Evolutionary conservation across 1,140 invertebrate genomes (phyloP).

Genomic region (Gryon sp.): DNA sequence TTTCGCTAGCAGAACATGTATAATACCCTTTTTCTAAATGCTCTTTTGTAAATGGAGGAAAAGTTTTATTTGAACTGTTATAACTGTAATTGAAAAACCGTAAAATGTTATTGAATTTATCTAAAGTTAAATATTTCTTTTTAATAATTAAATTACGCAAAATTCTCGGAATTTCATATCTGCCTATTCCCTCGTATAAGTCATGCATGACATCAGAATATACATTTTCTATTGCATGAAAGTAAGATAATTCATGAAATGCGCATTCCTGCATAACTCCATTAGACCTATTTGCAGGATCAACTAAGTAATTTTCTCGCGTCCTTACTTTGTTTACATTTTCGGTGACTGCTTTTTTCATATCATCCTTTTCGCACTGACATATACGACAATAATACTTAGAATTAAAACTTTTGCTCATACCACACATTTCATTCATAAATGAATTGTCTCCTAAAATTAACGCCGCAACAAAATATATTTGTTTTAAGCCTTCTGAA

Average conservation of each 20-base stretch:
- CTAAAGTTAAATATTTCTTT: constrained; percentile 45
- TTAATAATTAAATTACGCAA: constrained; percentile 36
- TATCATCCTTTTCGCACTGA: neutral
- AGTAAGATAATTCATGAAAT: constrained; percentile 38
- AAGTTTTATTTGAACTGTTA: constrained; percentile 13
- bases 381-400: constrained; percentile 18
- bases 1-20: constrained; percentile 58
- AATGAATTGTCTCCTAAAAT: constrained; percentile 9
- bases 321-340: too few species aligned
- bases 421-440: constrained; percentile 13
- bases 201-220: constrained; percentile 58
- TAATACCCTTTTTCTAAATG: constrained; percentile 37
- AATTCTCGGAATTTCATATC: constrained; percentile 53
- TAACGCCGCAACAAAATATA: constrained; percentile 26
- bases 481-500: neutral
- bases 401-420: constrained; percentile 8
- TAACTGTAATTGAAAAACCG: constrained; percentile 36
- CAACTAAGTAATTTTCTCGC: too few species aligned
- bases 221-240: constrained; percentile 48
- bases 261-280: constrained; percentile 38
- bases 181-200: constrained; percentile 43
- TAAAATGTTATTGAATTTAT: constrained; percentile 41
- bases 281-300: constrained; percentile 3
- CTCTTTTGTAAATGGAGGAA: constrained; percentile 37
- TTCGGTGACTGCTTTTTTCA: neutral